Percentiles rank a stretch among this genome's conserved stretches.
phyloP scores from a whole-genome alignment of 2,113 vertebrate species.

The Neomonachus schauinslandi region DNA sequence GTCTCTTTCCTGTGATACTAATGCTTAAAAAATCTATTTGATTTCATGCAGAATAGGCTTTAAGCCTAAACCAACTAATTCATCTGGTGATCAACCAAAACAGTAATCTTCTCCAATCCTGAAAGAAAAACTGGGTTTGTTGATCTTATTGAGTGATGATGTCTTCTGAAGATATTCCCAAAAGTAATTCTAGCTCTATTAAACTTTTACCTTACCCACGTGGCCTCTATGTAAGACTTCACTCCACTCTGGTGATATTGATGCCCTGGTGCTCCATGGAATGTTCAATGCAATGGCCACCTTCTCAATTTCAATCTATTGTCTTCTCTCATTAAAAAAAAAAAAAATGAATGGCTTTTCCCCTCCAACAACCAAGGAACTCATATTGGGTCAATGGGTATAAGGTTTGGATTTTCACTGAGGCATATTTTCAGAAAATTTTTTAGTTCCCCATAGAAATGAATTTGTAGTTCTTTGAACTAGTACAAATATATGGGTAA shows the following conservation, averaged over 20 bases:
- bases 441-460: background rate
- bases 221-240: background rate
- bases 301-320: background rate
- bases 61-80: background rate
- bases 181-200: background rate
- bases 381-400: background rate
- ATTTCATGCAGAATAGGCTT: background rate
- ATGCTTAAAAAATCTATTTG: background rate
- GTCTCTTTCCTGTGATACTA: background rate
- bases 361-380: background rate
- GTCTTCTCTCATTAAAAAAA: background rate
- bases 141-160: background rate
- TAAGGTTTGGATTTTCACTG: conserved; percentile 16
- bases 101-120: background rate
- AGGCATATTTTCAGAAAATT: background rate
- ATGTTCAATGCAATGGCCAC: background rate
- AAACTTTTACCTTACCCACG: background rate
- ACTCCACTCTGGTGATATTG: background rate
- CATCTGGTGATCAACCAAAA: background rate
- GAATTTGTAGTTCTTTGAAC: background rate
- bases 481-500: conserved; percentile 9
- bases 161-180: background rate
- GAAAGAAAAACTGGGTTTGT: background rate
- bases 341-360: background rate
- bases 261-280: background rate